Conservation (phyloP, 2,113 vertebrate genomes). For the Uropsilus gracilis region DNA sequence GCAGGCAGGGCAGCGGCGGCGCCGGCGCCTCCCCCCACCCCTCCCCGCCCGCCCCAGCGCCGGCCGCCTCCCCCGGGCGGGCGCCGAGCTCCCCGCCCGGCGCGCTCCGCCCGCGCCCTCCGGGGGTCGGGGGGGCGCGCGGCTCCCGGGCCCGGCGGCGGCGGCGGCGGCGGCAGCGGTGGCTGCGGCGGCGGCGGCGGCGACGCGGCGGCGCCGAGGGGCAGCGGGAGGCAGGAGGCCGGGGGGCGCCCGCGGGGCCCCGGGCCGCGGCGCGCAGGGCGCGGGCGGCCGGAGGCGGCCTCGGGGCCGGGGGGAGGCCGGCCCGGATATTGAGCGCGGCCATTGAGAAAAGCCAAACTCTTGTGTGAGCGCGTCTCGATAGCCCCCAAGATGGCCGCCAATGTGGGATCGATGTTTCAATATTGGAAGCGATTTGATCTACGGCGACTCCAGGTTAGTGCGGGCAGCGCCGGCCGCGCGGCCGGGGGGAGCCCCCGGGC, state of each 20-base stretch:
- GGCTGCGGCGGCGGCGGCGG: too few relatives aligned
- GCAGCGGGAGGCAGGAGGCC: constrained; percentile 46
- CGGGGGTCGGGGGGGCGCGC: constrained; percentile 76
- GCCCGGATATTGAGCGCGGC: constrained; percentile 95
- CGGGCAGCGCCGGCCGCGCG: constrained; percentile 78
- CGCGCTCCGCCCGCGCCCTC: constrained; percentile 71
- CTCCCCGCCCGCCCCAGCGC: constrained; percentile 17
- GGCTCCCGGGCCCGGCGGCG: constrained; percentile 67
- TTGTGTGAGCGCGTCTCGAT: constrained; percentile 88
- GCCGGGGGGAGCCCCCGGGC: constrained; percentile 61
- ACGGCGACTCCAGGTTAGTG: constrained; percentile 97
- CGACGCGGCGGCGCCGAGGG: constrained; percentile 53
- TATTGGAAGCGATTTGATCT: constrained; percentile 98
- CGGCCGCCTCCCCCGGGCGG: constrained; percentile 53
- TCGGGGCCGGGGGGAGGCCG: constrained; percentile 88
- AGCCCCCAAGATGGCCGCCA: constrained; percentile 99
- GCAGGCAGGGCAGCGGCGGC: constrained; percentile 63
- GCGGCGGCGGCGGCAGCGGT: background rate
- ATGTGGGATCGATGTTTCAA: constrained; percentile 98
- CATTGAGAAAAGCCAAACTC: constrained; percentile 85
- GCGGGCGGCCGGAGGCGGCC: constrained; percentile 64
- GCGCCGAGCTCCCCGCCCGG: constrained; percentile 61
- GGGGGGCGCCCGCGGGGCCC: constrained; percentile 34
- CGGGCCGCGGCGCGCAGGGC: constrained; percentile 54
- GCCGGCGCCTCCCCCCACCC: constrained; percentile 53